phyloP scores from a whole-genome alignment of 1,140 invertebrate species.

The Aradophagus sp. region DNA sequence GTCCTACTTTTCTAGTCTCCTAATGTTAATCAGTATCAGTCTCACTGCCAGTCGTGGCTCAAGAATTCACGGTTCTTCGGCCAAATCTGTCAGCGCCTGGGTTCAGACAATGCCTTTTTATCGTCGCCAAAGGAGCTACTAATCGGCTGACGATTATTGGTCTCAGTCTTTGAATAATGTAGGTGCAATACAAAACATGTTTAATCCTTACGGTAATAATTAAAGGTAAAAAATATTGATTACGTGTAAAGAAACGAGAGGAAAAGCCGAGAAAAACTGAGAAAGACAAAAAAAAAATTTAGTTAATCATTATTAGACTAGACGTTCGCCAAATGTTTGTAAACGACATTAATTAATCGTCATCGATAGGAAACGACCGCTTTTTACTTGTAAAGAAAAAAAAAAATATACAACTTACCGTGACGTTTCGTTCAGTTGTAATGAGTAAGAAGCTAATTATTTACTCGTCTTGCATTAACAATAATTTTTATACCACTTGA shows the following conservation, averaged over 20 bases:
- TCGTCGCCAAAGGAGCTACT: constrained; percentile 42
- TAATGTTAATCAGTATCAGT: constrained; percentile 46
- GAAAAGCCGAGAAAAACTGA: too few relatives aligned
- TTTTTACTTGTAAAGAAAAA: constrained; percentile 21
- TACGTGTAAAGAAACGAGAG: too few relatives aligned
- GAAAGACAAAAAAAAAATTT: too few relatives aligned
- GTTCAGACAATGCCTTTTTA: constrained; percentile 47
- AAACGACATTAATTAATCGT: constrained; percentile 5
- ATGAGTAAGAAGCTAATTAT: constrained; percentile 19
- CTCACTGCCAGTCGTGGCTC: constrained; percentile 45
- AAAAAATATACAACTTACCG: too few relatives aligned
- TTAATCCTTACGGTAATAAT: constrained; percentile 24
- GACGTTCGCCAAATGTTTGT: constrained; percentile 26
- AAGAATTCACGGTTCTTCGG: constrained; percentile 20
- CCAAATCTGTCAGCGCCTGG: constrained; percentile 39
- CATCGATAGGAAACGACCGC: constrained; percentile 8
- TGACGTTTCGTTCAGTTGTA: too few relatives aligned
- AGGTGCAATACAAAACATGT: constrained; percentile 41
- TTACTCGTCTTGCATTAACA: constrained; percentile 32
- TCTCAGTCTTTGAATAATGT: constrained; percentile 38
- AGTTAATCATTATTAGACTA: constrained; percentile 16
- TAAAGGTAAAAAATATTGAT: constrained; percentile 22
- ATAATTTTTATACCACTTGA: constrained; percentile 42
- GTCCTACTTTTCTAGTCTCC: constrained; percentile 40
- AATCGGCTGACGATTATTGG: constrained; percentile 45